Conservation (phyloP, 2,797 vertebrate species). For the Heliangelus exortis region DNA sequence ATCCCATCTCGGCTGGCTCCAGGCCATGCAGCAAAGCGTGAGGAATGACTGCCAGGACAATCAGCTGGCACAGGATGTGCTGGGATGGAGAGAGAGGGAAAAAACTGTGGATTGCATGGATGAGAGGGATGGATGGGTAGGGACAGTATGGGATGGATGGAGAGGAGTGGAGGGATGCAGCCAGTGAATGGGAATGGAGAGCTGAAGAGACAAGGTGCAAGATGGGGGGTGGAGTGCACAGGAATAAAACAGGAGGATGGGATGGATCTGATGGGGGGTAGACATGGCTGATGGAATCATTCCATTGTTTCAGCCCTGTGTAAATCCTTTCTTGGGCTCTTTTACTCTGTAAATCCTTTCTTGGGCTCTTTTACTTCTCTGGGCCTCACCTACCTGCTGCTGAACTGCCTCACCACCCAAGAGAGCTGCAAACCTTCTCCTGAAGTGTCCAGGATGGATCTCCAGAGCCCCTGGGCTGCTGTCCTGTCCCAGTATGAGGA, state of each 20-base stretch:
- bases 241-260: not conserved
- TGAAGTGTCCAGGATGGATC: not conserved
- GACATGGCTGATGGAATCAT: not conserved
- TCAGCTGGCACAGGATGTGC: not conserved
- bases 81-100: not conserved
- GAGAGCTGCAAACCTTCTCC: not conserved
- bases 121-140: not conserved
- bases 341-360: not conserved
- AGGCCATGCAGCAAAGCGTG: not conserved
- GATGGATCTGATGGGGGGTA: not conserved
- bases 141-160: not conserved
- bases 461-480: not conserved
- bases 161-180: not conserved
- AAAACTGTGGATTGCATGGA: not conserved
- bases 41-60: not conserved
- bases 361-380: not conserved
- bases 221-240: not conserved
- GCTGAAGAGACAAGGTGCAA: not conserved
- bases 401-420: not conserved
- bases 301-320: not conserved
- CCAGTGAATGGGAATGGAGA: not conserved
- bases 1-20: not conserved
- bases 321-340: not conserved
- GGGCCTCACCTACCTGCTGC: not conserved
- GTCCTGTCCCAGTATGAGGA: not conserved